Conservation (phyloP, 2,113 vertebrate genomes). For the Catagonus wagneri region DNA sequence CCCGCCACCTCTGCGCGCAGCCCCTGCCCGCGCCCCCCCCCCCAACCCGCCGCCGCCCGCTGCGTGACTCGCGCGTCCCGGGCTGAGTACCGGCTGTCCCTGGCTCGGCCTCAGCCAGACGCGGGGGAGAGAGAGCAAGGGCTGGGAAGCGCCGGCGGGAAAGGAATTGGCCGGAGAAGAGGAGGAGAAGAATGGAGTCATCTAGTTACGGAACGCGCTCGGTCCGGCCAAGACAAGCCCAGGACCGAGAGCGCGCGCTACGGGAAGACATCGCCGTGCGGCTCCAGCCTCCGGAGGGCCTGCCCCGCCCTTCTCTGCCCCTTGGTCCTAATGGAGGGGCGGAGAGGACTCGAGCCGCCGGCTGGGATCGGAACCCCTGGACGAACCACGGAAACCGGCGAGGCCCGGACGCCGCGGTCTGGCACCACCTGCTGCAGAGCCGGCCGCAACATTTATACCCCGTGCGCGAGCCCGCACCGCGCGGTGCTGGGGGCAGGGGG, state of each 20-base stretch:
- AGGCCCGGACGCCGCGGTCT: rapidly evolving
- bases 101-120: slow-evolving; percentile 66
- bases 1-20: background rate
- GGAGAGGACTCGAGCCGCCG: background rate
- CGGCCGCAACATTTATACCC: slow-evolving; percentile 68
- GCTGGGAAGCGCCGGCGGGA: slow-evolving; percentile 23
- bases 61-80: slow-evolving; percentile 11
- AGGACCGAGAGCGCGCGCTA: slow-evolving; percentile 9
- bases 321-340: background rate
- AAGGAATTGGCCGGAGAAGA: background rate
- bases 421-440: background rate
- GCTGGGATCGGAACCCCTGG: background rate
- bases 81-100: slow-evolving; percentile 51
- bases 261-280: background rate
- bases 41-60: background rate
- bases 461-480: background rate
- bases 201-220: background rate
- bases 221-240: background rate
- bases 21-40: background rate
- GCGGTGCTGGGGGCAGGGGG: background rate
- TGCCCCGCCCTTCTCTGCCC: background rate
- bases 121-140: slow-evolving; percentile 41
- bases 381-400: rapidly evolving
- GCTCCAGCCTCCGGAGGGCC: background rate
- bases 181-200: background rate